A percentile compares a stretch with the other conserved stretches of the same genome.
Evolutionary conservation across 92 coral and sea anemone species (phyloP).

Genomic region (Phenganax marumi): DNA sequence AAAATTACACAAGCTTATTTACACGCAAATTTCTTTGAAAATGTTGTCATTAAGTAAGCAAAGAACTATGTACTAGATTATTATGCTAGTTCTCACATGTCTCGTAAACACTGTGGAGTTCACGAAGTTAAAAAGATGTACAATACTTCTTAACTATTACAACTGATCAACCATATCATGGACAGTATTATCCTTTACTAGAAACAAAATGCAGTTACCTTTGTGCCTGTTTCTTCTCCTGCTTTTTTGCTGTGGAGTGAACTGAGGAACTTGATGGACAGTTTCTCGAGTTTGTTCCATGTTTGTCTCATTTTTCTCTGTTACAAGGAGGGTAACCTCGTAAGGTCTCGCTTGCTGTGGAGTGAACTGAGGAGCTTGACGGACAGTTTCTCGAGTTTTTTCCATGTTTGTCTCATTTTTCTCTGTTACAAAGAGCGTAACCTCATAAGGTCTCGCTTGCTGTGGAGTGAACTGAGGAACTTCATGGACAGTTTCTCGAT

Average conservation of each 20-base stretch:
- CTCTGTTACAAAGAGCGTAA: not conserved
- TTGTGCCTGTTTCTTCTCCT: too few species aligned
- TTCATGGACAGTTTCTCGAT: conserved; percentile 18
- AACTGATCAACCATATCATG: too few species aligned
- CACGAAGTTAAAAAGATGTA: too few species aligned
- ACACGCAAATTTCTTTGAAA: not conserved
- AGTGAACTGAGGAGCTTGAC: not conserved
- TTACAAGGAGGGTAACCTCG: not conserved
- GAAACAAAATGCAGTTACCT: too few species aligned
- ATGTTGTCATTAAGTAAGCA: not conserved
- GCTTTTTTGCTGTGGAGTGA: not conserved
- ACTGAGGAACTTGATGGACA: conserved; percentile 11
- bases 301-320: not conserved
- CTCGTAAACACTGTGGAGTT: too few species aligned
- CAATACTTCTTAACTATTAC: too few species aligned
- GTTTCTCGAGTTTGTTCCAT: not conserved
- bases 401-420: not conserved
- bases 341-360: not conserved
- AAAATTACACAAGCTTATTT: too few species aligned
- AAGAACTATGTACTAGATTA: not conserved
- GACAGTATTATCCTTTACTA: too few species aligned
- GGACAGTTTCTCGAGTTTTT: conserved; percentile 11
- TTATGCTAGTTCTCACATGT: not conserved
- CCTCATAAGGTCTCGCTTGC: not conserved
- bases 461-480: not conserved